Evolutionary conservation across 2,888 invertebrate genomes (phyloP), one percentile per base, ranked within the genome.

Genomic region (Drosophila trichaetosa): DNA sequence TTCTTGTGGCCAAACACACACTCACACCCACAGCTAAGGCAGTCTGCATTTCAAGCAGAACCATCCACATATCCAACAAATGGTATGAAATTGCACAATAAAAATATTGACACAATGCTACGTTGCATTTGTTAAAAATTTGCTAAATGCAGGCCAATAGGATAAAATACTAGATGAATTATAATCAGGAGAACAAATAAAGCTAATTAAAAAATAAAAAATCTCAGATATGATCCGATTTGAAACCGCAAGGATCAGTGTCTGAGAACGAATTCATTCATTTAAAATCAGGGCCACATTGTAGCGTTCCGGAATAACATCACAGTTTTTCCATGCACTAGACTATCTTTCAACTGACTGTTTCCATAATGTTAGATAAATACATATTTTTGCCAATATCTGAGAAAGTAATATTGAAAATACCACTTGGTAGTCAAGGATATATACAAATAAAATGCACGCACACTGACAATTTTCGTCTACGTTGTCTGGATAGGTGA

Each of bases 1-100:
- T 83, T 87, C 79, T 77, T 73, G 73, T 76, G 76, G 69, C 73
- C 72, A 77, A 65, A 56, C 61, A 64, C 59, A 33, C 60, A 49
- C 61, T 56, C 38, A 40, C 59, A 38, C 40, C 58, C 68, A 70
- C 62, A 70, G 49, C 29, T 10, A 21, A 57, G 42, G 21, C 16
- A 10, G 29, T 6, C 57, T 4, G 56, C 56, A 8, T 16, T 24
- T 46, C 24, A 18, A 10, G 10, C 24, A 54, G 11, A 36, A 54
- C 21, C 21, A 40, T 6, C 18, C n/a, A 29, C 29, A 38, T 27
- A 29, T 29, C 29, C 40, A 40, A 51, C 18, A 29, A 38, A 56
- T 13, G 4, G 6, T 8, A 29, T 51, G 24, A 48, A 48, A 51
- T 13, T 27, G 27, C 24, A 11, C 27, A 27, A 36, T 42, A 11